phyloP scores from a whole-genome alignment of 1,140 invertebrate genomes.

The Asbolus verrucosus region DNA sequence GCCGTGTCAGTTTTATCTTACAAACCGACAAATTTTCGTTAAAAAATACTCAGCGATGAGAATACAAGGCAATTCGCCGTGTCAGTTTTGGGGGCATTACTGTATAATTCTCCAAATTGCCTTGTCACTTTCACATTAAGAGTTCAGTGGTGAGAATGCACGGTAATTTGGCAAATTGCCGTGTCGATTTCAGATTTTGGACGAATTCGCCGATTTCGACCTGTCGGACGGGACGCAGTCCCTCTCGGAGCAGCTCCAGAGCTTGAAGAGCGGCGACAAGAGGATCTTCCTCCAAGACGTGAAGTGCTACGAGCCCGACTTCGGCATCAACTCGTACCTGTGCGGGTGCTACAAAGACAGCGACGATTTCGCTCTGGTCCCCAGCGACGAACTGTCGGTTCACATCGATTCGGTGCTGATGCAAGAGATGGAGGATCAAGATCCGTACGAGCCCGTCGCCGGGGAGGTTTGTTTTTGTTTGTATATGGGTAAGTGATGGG shows the following conservation, averaged over 20 bases:
- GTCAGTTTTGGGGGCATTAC: too few species aligned
- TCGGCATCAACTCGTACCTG: constrained; percentile 3
- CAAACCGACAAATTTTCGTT: too few species aligned
- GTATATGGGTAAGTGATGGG: constrained; percentile 3
- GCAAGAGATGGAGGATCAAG: background rate
- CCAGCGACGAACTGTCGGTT: background rate
- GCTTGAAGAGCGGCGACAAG: background rate
- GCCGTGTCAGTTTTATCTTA: background rate
- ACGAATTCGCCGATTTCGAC: too few species aligned
- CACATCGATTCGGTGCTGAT: background rate
- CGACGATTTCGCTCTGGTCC: background rate
- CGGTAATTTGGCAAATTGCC: too few species aligned
- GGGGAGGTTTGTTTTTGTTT: constrained; percentile 19
- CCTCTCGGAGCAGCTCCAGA: constrained; percentile 7
- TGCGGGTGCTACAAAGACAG: constrained; percentile 21
- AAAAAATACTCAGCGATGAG: constrained; percentile 15
- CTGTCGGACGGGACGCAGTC: constrained; percentile 9
- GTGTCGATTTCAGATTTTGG: too few species aligned
- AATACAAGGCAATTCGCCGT: too few species aligned
- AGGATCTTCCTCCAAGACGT: constrained; percentile 11
- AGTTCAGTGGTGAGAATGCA: constrained; percentile 2
- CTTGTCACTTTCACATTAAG: background rate
- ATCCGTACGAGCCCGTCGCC: background rate
- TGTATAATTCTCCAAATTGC: too few species aligned
- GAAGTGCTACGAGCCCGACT: background rate